Evolutionary conservation across 2,797 vertebrate genomes (phyloP), one percentile per base, ranked within the genome.

Genomic region (Thaleichthys pacificus): DNA sequence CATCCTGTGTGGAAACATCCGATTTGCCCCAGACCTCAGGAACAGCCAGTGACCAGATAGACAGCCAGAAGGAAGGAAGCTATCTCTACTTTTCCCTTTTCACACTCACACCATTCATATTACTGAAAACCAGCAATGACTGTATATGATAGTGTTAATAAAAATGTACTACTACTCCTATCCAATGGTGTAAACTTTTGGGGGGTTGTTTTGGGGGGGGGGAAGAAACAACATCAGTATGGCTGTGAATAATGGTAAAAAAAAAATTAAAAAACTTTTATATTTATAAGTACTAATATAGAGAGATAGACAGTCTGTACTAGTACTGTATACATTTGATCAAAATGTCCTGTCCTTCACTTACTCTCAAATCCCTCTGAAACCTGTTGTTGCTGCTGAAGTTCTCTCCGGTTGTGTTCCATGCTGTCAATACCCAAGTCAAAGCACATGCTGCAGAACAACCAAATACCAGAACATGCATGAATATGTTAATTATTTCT

Each of bases 371-470:
- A 88, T 22, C 87, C 86, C 30, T 77, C 81, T 75, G 90, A 70
- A 0, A 83, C 62, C 7, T 92, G 89, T 76, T 74, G 91, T 21
- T 87, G 92, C 72, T 92, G 94, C 72, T 92, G 94, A 72, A 85
- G 84, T 65, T 83, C 85, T 69, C 78, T 93, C 84, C 94, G 88
- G 79, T 87, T 93, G 76, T 91, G 94, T 30, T 95, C 93, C 88
- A 94, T 83, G 63, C 90, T 83, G 80, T 94, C 87, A 1, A 92
- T 86, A 69, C 93, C 93, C 71, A 96, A 87, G 35, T 87, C 90
- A 76, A 95, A 94, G 87, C 94, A 95, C 81, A 92, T 73, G 72
- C 97, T 98, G 82, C 61, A 89, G 89, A 79, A 78, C 68, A 84
- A 63, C 54, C 81, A 64, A 67, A 67, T 78, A 81, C 86, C 70